Percentiles rank a stretch among this genome's conserved stretches.
phyloP scores from a whole-genome alignment of 2,797 vertebrate genomes.

The Hyperoplus lanceolatus region DNA sequence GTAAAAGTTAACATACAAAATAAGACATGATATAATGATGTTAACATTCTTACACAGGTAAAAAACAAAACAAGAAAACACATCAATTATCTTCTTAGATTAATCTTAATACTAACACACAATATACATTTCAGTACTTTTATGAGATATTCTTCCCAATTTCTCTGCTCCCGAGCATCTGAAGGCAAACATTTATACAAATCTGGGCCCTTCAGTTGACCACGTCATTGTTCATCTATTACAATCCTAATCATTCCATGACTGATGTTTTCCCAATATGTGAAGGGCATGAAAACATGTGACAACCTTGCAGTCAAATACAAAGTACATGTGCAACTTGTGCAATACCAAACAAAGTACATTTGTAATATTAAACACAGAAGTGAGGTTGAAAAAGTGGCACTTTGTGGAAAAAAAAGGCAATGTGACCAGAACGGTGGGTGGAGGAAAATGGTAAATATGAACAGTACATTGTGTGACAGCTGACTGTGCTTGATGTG shows the following conservation, averaged over 20 bases:
- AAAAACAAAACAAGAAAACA: conserved; percentile 54
- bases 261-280: conserved; percentile 36
- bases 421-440: conserved; percentile 43
- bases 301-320: conserved; percentile 58
- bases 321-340: conserved; percentile 77
- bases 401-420: conserved; percentile 54
- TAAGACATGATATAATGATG: conserved; percentile 51
- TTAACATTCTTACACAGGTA: conserved; percentile 70
- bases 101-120: conserved; percentile 63
- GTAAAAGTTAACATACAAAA: conserved; percentile 69
- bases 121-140: conserved; percentile 76
- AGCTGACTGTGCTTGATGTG: conserved; percentile 64
- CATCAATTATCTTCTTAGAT: conserved; percentile 64
- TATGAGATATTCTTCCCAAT: conserved; percentile 42
- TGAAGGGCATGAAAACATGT: conserved; percentile 43
- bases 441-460: conserved; percentile 46
- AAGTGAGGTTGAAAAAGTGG: conserved; percentile 60
- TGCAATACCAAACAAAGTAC: conserved; percentile 72
- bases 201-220: conserved; percentile 45
- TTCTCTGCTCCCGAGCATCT: conserved; percentile 59
- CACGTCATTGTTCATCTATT: conserved; percentile 6
- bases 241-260: conserved; percentile 13
- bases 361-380: conserved; percentile 40
- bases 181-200: conserved; percentile 57
- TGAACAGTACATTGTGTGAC: conserved; percentile 62